These are phyloP conservation scores for Iguana delicatissima DNA, from an alignment of 2,797 vertebrate species.

Conservation along the genomic window DNA sequence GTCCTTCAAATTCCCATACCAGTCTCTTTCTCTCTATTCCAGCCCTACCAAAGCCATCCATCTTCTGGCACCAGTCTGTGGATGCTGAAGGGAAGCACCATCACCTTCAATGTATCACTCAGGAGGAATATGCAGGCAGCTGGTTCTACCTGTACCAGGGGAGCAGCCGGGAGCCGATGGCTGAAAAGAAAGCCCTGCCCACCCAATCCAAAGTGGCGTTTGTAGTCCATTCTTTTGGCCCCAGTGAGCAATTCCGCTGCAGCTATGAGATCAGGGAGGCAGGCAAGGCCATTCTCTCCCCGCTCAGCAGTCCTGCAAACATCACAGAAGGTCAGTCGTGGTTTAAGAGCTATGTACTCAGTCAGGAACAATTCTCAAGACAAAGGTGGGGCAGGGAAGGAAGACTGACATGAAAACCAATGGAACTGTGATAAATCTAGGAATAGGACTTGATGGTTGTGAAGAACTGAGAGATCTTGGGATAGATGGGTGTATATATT, in stretches of 20 bases:
- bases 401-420: not conserved
- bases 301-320: not conserved
- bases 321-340: not conserved
- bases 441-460: not conserved
- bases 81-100: not conserved
- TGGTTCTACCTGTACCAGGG: conserved; percentile 23
- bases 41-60: conserved; percentile 30
- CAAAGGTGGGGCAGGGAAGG: not conserved
- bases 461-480: not conserved
- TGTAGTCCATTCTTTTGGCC: not conserved
- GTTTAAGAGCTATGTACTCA: not conserved
- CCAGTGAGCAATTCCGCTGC: conserved; percentile 19
- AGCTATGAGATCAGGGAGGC: conserved; percentile 16
- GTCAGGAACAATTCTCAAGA: not conserved
- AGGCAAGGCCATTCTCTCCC: conserved; percentile 1
- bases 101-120: not conserved
- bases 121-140: not conserved
- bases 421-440: too few relatives aligned
- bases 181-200: conserved; percentile 14
- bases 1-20: too few relatives aligned
- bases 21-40: not conserved
- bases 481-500: not conserved
- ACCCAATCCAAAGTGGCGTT: conserved; percentile 5
- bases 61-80: conserved; percentile 1
- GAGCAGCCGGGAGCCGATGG: not conserved